Percentiles rank a stretch among this genome's conserved stretches.
phyloP scores from a whole-genome alignment of 1,140 invertebrate species.

The Procambarus clarkii region DNA sequence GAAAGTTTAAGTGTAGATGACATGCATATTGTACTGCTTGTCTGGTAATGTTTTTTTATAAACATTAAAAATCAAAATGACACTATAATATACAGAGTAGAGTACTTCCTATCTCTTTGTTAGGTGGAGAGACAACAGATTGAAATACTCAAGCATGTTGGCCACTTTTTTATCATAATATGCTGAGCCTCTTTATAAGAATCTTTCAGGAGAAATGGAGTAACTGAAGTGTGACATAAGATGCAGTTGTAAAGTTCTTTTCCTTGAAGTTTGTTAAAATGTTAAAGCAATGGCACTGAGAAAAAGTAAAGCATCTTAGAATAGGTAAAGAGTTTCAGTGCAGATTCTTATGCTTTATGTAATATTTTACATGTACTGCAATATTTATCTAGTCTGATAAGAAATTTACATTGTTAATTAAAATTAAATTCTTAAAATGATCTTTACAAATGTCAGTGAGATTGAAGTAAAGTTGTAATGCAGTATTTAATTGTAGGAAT shows the following conservation, averaged over 20 bases:
- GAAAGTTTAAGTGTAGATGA: constrained; percentile 30
- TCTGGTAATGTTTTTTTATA: constrained; percentile 38
- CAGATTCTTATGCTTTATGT: no score
- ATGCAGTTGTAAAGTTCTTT: no score
- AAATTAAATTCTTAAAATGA: no score
- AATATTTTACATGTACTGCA: no score
- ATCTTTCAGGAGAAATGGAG: not conserved
- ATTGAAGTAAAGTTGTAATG: no score
- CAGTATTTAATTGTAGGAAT: no score
- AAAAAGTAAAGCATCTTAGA: no score
- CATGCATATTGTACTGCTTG: constrained; percentile 10
- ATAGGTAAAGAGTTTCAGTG: no score
- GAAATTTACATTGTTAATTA: no score
- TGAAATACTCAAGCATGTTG: constrained; percentile 23
- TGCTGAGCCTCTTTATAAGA: constrained; percentile 21
- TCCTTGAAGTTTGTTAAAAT: not conserved
- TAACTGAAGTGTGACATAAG: not conserved
- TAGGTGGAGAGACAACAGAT: constrained; percentile 12
- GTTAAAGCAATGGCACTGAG: no score
- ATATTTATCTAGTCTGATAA: no score
- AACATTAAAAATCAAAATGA: constrained; percentile 56
- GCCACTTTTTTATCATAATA: constrained; percentile 48
- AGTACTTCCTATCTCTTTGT: not conserved
- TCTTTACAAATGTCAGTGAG: no score
- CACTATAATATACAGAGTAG: constrained; percentile 29